Base-by-base conservation (phyloP, 2,888 invertebrate species). In the Drosophila kokeensis region DNA sequence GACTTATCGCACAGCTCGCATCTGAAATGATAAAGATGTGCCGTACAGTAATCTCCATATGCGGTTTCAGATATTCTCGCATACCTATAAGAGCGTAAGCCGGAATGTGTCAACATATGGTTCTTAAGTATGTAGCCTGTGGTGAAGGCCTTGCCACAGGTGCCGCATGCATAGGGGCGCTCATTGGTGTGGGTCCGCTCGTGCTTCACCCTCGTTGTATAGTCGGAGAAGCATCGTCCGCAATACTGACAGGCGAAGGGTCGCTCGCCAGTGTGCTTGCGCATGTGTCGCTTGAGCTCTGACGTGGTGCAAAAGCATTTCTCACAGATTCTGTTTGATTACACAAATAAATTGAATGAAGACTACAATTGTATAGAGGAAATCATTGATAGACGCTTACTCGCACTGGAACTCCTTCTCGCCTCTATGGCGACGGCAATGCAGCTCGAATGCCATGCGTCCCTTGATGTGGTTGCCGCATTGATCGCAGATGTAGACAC, bases 141-240 rank as follows among this genome's bases (percentile, higher is more conserved):
- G 15, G 87, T 87, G 36, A 91, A 91, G 5, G 87, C 85, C 61
- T 92, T 92, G 29, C 88, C 91, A 48, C 90, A 90, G 8, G 87
- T 83, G 36, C 72, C 67, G 21, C 90, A 90, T 8, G 69, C 83
- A 34, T 91, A 90, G 11, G 90, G 90, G 2, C 91, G 81, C 42
- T 91, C 91, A 49, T 90, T 91, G 15, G 91, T 91, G 52, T 91
- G 91, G 24, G 91, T 91, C 11, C 90, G 79, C 38, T 87, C 87
- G 21, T 87, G 87, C 57, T 90, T 90, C 0, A 85, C 85, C 0
- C 90, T 73, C 11, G 85, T 85, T 34, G 88, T 85, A 21, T 85
- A 85, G 57, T 85, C 85, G 32, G 90, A 83, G 53, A 87, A 87
- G 49, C 90, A 83, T 7, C 87, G 87, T 11, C 87, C 89, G 53